Evolutionary conservation across 2,888 invertebrate genomes (phyloP).

Genomic region (Drosophila mimetica): DNA sequence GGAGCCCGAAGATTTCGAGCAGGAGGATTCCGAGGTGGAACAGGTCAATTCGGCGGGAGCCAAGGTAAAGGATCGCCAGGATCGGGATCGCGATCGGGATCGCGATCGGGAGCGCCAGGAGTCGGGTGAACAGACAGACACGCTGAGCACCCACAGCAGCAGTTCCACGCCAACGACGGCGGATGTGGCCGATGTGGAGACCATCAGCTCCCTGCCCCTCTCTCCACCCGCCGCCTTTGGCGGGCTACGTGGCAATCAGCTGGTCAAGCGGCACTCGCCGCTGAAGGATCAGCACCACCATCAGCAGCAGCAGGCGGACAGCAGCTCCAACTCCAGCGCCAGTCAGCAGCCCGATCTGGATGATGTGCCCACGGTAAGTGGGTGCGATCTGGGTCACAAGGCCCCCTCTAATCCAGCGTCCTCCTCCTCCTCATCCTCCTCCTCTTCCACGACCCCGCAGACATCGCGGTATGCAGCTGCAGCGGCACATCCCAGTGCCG

Average conservation of each 20-base stretch:
- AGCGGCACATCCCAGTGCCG: conserved; percentile 64
- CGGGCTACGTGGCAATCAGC: conserved; percentile 19
- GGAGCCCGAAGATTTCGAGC: conserved; percentile 45
- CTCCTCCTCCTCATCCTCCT: conserved; percentile 4
- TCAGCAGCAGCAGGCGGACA: conserved; percentile 53
- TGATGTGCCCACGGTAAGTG: conserved; percentile 72
- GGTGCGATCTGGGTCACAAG: conserved; percentile 11
- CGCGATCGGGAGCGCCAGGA: conserved; percentile 43
- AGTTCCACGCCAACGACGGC: conserved; percentile 82
- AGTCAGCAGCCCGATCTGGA: conserved; percentile 75
- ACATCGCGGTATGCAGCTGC: conserved; percentile 59
- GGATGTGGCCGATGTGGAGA: conserved; percentile 79
- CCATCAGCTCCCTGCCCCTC: conserved; percentile 60
- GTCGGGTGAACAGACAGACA: conserved; percentile 65
- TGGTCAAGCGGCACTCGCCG: conserved; percentile 50
- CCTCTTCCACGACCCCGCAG: conserved; percentile 51
- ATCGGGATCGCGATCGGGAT: conserved; percentile 41
- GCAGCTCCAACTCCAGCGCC: conserved; percentile 72
- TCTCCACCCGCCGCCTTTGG: conserved; percentile 53
- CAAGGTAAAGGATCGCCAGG: conserved; percentile 22
- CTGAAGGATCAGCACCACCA: conserved; percentile 14
- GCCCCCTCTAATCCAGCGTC: conserved; percentile 5
- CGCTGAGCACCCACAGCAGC: conserved; percentile 70
- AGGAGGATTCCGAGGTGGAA: conserved; percentile 12
- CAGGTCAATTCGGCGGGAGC: conserved; percentile 4